Conservation (phyloP, 2,797 vertebrate species). For the Phoeniculus purpureus region DNA sequence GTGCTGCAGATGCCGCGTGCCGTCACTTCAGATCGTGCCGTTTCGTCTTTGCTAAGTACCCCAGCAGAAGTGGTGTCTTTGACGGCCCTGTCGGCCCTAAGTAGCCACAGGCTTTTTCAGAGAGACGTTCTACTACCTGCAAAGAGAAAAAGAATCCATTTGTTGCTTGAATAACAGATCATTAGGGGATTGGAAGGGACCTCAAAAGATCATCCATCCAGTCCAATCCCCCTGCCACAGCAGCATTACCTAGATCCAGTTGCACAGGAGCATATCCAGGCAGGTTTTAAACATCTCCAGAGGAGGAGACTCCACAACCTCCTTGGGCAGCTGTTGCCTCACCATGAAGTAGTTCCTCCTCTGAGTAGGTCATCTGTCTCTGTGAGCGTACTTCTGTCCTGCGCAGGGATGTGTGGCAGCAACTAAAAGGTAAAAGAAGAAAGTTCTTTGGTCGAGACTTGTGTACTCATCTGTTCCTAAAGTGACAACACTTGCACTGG, state of each 20-base stretch:
- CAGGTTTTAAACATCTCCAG: too few relatives aligned
- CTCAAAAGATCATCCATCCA: too few relatives aligned
- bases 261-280: too few relatives aligned
- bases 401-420: neutral
- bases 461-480: neutral
- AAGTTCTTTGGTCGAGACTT: neutral
- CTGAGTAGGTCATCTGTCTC: neutral
- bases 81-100: neutral
- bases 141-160: neutral
- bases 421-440: neutral
- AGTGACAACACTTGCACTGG: neutral
- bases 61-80: neutral
- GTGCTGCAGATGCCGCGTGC: neutral
- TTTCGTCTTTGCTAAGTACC: neutral
- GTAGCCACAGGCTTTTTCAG: neutral
- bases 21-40: accelerated
- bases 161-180: neutral
- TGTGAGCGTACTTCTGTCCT: neutral
- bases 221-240: too few relatives aligned
- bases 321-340: too few relatives aligned
- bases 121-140: neutral
- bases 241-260: too few relatives aligned
- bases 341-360: too few relatives aligned
- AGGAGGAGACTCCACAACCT: too few relatives aligned
- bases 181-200: too few relatives aligned